Percentiles rank a stretch among this genome's conserved stretches.
These are phyloP conservation scores for Centruroides sculpturatus DNA, from an alignment of 1,140 invertebrate species.

Conservation along the genomic window DNA sequence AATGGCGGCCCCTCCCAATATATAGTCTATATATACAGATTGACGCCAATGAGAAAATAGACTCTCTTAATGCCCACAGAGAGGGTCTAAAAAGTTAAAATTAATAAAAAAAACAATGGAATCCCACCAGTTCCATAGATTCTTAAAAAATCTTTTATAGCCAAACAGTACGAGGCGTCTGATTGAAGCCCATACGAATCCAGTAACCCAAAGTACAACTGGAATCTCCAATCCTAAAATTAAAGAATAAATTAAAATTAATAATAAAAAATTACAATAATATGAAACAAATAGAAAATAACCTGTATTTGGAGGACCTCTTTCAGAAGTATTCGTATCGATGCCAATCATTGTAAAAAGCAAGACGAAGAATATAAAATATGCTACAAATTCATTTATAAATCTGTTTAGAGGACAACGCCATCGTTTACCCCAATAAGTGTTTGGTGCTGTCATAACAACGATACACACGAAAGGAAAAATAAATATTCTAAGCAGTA, in stretches of 20 bases:
- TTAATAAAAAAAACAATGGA: too few species aligned
- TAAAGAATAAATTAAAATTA: conserved; percentile 8
- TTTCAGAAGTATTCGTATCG: conserved; percentile 20
- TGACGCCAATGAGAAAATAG: too few species aligned
- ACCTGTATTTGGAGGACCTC: conserved; percentile 37
- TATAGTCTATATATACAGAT: too few species aligned
- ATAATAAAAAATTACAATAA: too few species aligned
- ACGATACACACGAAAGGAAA: conserved; percentile 3
- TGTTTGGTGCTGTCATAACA: conserved; percentile 29
- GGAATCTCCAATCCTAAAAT: conserved; percentile 33
- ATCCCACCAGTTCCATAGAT: conserved; percentile 9
- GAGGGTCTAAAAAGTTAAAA: too few species aligned
- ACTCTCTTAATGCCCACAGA: too few species aligned
- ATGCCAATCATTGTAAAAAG: conserved; percentile 40
- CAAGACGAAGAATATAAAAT: conserved; percentile 42
- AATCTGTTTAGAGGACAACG: conserved; percentile 3
- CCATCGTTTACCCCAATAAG: conserved; percentile 40
- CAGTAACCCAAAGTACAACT: conserved; percentile 4
- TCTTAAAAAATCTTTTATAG: neutral
- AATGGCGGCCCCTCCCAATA: too few species aligned
- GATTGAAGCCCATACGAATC: conserved; percentile 2
- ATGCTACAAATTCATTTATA: conserved; percentile 42
- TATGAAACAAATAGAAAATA: neutral
- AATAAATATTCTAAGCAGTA: neutral
- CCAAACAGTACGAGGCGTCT: neutral